phyloP scores from a whole-genome alignment of 2,797 vertebrate species.

The Micromesistius poutassou region DNA sequence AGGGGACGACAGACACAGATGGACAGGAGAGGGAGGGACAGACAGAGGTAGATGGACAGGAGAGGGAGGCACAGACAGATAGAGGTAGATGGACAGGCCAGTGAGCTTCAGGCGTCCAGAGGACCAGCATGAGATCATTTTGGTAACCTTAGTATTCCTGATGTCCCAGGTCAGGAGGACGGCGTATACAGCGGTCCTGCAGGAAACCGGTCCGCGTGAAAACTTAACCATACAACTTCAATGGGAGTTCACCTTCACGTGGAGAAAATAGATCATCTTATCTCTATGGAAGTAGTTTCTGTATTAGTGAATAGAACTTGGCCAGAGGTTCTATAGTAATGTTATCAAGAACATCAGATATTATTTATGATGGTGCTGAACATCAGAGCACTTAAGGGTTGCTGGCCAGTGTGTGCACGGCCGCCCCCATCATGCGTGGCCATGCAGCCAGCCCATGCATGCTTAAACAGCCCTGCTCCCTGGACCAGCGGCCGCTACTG shows the following conservation, averaged over 20 bases:
- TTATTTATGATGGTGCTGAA: conserved; percentile 1
- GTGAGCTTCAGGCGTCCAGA: conserved; percentile 37
- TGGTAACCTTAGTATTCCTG: neutral
- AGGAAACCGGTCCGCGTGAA: too few relatives aligned
- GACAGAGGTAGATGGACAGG: neutral
- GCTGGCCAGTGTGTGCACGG: neutral
- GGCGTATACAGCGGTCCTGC: too few relatives aligned
- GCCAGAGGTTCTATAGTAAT: too few relatives aligned
- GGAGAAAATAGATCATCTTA: neutral
- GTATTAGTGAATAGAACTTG: neutral
- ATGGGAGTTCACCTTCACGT: too few relatives aligned
- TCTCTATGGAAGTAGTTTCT: neutral
- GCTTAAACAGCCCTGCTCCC: neutral
- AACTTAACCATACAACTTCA: neutral
- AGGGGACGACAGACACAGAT: too few relatives aligned
- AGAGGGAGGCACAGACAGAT: conserved; percentile 28
- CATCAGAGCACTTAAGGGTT: neutral
- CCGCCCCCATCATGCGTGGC: neutral
- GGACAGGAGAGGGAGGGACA: neutral
- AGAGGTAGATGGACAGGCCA: conserved; percentile 14
- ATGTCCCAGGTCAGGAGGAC: neutral
- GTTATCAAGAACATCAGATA: neutral
- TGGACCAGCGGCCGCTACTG: too few relatives aligned
- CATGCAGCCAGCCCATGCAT: neutral
- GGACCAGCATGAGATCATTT: conserved; percentile 13